Evolutionary conservation across 92 coral and sea anemone genomes (phyloP).

Genomic region (Palythoa caribaeorum): DNA sequence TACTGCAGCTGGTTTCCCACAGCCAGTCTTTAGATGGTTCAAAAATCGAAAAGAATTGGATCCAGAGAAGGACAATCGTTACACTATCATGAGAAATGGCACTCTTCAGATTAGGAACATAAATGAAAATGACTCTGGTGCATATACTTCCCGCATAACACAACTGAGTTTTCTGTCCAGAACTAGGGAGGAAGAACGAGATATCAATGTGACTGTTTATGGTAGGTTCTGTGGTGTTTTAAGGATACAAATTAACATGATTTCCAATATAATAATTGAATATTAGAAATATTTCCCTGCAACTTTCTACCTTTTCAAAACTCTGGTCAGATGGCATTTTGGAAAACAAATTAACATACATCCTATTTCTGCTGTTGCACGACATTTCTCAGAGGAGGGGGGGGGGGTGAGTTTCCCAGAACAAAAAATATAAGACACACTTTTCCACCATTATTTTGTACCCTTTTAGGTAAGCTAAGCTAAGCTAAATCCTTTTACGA

Average conservation of each 20-base stretch:
- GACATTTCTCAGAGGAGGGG: no score
- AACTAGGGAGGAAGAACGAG: slow-evolving; percentile 71
- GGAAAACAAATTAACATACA: no score
- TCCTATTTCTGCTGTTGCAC: neutral
- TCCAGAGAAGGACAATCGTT: slow-evolving; percentile 51
- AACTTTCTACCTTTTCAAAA: no score
- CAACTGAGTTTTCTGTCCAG: slow-evolving; percentile 69
- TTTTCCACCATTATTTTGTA: no score
- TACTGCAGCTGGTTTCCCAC: slow-evolving; percentile 76
- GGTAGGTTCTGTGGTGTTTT: slow-evolving; percentile 53
- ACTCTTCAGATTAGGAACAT: slow-evolving; percentile 65
- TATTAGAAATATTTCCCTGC: no score
- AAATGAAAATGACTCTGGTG: slow-evolving; percentile 65
- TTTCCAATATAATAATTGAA: no score
- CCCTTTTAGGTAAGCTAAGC: no score
- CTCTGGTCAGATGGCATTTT: no score
- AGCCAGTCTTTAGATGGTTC: slow-evolving; percentile 79
- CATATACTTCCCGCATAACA: slow-evolving; percentile 77
- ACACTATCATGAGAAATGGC: slow-evolving; percentile 68
- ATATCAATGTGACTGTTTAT: slow-evolving; percentile 65
- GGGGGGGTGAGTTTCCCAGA: no score
- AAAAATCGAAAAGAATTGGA: slow-evolving; percentile 44
- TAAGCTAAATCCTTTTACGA: no score
- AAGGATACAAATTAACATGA: no score
- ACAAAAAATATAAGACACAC: no score